These are phyloP conservation scores for Turritopsis rubra DNA, from an alignment of 30 jellyfish, hydroid and myxozoan species.

Conservation along the genomic window DNA sequence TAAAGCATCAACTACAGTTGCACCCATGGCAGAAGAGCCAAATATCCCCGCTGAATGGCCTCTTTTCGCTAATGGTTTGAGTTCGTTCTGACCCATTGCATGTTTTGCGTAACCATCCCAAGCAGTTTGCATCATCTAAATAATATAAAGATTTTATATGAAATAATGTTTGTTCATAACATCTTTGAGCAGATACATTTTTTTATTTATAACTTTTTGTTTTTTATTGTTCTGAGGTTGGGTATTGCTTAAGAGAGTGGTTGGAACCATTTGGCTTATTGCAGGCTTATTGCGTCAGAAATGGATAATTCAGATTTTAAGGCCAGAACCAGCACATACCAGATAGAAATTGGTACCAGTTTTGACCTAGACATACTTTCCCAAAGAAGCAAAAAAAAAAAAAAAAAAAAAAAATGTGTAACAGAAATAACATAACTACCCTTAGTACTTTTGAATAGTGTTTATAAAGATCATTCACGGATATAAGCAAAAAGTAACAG, in stretches of 20 bases:
- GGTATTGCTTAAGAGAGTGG: background rate
- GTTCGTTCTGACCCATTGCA: conserved; percentile 94
- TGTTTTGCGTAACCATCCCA: conserved; percentile 93
- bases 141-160: background rate
- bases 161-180: background rate
- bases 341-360: no score
- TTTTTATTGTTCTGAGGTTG: background rate
- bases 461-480: no score
- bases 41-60: conserved; percentile 99
- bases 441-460: no score
- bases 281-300: no score
- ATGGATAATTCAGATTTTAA: no score
- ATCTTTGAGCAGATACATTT: background rate
- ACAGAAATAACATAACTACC: no score
- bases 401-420: no score
- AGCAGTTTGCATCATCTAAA: conserved; percentile 93
- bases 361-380: no score
- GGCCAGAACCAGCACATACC: no score
- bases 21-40: conserved; percentile 95
- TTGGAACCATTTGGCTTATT: background rate
- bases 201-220: background rate
- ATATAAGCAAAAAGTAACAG: no score
- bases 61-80: conserved; percentile 81
- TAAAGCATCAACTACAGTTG: conserved; percentile 86
- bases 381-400: no score